A percentile compares a stretch with the other conserved stretches of the same genome.
phyloP scores from a whole-genome alignment of 23 tunicate species.

The Aplidium turbinatum region DNA sequence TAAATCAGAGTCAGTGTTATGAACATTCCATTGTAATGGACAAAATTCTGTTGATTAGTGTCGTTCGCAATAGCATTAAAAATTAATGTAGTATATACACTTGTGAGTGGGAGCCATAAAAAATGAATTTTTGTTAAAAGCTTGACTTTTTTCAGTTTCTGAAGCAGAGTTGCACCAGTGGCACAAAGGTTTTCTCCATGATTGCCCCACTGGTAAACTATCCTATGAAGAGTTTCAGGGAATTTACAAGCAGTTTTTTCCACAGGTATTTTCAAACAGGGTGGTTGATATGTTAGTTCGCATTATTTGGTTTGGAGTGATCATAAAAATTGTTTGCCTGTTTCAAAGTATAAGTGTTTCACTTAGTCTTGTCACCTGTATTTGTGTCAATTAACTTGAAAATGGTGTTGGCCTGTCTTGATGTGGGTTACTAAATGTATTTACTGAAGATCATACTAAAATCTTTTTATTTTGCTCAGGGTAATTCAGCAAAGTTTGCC shows the following conservation, averaged over 20 bases:
- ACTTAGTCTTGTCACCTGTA: not conserved
- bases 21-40: too few species aligned
- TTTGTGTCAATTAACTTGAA: not conserved
- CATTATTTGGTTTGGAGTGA: too few species aligned
- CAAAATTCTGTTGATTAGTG: too few species aligned
- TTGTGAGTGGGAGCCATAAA: too few species aligned
- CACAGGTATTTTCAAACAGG: slow-evolving; percentile 9
- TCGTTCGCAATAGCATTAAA: too few species aligned
- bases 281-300: too few species aligned
- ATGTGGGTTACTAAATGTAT: not conserved
- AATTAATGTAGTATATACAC: too few species aligned
- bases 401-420: not conserved
- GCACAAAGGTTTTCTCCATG: slow-evolving; percentile 50
- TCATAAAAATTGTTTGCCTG: too few species aligned
- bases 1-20: too few species aligned
- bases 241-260: slow-evolving; percentile 44
- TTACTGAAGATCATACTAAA: slow-evolving; percentile 6
- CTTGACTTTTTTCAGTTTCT: slow-evolving; percentile 23
- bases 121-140: not conserved
- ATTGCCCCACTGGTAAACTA: slow-evolving; percentile 51
- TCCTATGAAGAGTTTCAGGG: slow-evolving; percentile 30
- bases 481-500: slow-evolving; percentile 17
- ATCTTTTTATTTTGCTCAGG: slow-evolving; percentile 28
- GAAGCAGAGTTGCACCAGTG: slow-evolving; percentile 49
- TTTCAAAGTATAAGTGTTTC: too few species aligned